phyloP scores from a whole-genome alignment of 1,140 invertebrate species.

The Drosophila bocki region DNA sequence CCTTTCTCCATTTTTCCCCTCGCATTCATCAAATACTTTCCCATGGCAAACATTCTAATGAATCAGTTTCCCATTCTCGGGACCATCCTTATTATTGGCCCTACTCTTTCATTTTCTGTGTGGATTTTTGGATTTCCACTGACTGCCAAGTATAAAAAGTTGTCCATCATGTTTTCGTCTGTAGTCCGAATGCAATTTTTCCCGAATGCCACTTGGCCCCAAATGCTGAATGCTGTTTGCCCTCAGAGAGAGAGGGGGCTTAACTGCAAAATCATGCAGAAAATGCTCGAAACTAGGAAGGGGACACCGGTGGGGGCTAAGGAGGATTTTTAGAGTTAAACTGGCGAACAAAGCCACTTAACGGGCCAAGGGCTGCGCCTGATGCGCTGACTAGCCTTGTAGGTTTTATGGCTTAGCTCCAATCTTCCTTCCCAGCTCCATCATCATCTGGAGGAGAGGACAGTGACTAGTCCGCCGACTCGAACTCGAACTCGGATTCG shows the following conservation, averaged over 20 bases:
- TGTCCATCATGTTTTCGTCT: constrained; percentile 34
- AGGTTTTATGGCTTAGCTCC: constrained; percentile 36
- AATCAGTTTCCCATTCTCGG: constrained; percentile 11
- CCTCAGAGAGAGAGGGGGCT: constrained; percentile 17
- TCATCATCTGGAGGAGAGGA: constrained; percentile 1
- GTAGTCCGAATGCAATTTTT: constrained; percentile 23
- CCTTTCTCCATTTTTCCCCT: not conserved
- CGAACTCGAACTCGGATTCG: not conserved
- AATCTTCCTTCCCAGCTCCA: constrained; percentile 6
- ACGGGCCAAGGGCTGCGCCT: constrained; percentile 45
- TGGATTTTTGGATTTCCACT: constrained; percentile 9
- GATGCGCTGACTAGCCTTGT: constrained; percentile 75
- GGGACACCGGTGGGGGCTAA: not conserved
- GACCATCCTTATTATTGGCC: constrained; percentile 20
- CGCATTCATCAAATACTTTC: not conserved
- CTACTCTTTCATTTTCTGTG: not conserved
- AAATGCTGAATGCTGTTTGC: constrained; percentile 28
- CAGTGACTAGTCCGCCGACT: not conserved
- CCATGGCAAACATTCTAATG: constrained; percentile 16
- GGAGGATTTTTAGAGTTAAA: constrained; percentile 10
- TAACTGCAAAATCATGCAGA: constrained; percentile 80
- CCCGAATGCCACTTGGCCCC: constrained; percentile 44
- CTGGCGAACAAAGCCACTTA: constrained; percentile 78
- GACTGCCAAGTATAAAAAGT: constrained; percentile 18
- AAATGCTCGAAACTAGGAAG: constrained; percentile 35